A percentile compares a stretch with the other conserved stretches of the same genome.
phyloP scores from a whole-genome alignment of 2,797 vertebrate species.

The Sebastes melanostomus region DNA sequence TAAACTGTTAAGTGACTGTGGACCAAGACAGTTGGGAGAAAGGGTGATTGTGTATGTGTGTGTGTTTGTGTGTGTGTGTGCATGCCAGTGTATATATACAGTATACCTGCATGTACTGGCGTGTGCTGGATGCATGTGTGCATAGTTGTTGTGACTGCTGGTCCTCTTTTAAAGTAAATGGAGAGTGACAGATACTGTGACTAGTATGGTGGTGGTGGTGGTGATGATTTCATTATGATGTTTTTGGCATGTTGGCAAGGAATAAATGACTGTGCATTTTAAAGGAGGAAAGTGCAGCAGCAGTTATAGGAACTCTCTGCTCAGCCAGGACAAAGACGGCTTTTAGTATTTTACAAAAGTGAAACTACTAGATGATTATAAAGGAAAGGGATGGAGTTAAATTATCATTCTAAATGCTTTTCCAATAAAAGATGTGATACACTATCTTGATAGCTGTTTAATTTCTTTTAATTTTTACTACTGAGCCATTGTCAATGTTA shows the following conservation, averaged over 20 bases:
- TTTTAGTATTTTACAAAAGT: slow-evolving; percentile 54
- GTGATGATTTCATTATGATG: slow-evolving; percentile 40
- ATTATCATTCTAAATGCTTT: slow-evolving; percentile 66
- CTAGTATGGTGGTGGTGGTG: slow-evolving; percentile 23
- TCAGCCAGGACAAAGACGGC: slow-evolving; percentile 44
- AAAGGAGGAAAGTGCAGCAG: slow-evolving; percentile 12
- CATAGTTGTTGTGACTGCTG: slow-evolving; percentile 26
- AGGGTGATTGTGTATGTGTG: background rate
- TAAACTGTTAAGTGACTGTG: slow-evolving; percentile 66
- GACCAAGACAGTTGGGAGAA: slow-evolving; percentile 33
- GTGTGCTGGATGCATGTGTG: slow-evolving; percentile 25
- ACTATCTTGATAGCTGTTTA: background rate
- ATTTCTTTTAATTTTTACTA: background rate
- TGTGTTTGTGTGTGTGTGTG: background rate
- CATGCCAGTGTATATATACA: background rate
- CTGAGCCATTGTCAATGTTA: too few species aligned
- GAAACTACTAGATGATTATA: slow-evolving; percentile 35
- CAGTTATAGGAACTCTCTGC: slow-evolving; percentile 2
- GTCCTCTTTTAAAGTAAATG: slow-evolving; percentile 50
- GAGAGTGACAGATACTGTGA: slow-evolving; percentile 43
- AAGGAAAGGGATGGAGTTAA: slow-evolving; percentile 37
- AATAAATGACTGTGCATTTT: slow-evolving; percentile 31
- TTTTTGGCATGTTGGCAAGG: slow-evolving; percentile 43
- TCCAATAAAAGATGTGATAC: slow-evolving; percentile 75
- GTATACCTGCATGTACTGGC: slow-evolving; percentile 1